A percentile compares a stretch with the other conserved stretches of the same genome.
Conservation (phyloP, 2,797 vertebrate genomes). For the Coilia nasus region DNA sequence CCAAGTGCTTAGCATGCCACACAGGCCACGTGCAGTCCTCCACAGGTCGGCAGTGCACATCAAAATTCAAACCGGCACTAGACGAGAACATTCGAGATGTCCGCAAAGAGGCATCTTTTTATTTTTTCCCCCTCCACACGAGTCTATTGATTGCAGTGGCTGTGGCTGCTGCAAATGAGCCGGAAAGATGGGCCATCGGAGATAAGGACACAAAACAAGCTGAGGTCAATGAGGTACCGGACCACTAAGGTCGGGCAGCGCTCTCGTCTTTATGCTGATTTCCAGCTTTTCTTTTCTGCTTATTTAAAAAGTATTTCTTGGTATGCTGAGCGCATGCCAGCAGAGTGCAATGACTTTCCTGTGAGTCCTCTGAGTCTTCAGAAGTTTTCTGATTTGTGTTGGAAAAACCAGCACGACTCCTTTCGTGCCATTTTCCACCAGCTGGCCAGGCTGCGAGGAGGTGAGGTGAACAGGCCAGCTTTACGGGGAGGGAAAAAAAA, state of each 20-base stretch:
- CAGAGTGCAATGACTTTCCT: no score
- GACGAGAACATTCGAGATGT: neutral
- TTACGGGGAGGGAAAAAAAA: neutral
- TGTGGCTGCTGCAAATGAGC: neutral
- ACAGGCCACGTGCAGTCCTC: neutral
- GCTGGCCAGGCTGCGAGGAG: neutral
- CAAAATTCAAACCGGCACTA: neutral
- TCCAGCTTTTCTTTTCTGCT: no score
- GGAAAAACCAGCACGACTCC: neutral
- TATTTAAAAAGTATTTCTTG: no score
- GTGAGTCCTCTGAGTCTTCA: no score
- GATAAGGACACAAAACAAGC: neutral
- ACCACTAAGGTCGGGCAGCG: neutral
- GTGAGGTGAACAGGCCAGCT: neutral
- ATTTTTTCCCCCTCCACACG: neutral
- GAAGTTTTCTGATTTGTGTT: neutral
- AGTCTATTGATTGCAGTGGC: slow-evolving; percentile 17
- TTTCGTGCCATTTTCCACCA: neutral
- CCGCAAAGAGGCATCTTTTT: neutral
- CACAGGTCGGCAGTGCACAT: neutral
- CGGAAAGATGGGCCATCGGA: neutral
- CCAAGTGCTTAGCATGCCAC: neutral
- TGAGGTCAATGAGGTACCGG: neutral
- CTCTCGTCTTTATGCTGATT: no score
- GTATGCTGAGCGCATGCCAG: no score